A percentile compares a stretch with the other conserved stretches of the same genome.
Evolutionary conservation across 1,140 invertebrate genomes (phyloP).

Genomic region (Gonioctena quinquepunctata): DNA sequence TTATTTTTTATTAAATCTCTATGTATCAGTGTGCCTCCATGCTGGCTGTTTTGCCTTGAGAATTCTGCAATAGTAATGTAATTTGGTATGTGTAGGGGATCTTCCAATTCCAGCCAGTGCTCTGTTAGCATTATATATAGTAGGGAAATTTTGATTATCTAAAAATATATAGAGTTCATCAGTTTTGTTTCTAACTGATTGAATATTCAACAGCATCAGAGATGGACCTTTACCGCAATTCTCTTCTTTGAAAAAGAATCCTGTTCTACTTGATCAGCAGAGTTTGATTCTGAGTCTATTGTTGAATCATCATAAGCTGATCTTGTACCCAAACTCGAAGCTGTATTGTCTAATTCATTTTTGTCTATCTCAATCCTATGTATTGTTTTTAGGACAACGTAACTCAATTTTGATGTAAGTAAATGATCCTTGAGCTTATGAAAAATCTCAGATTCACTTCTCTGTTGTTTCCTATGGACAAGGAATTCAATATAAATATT

Average conservation of each 20-base stretch:
- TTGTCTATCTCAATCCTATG: neutral
- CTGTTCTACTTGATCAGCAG: neutral
- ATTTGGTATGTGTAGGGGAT: neutral
- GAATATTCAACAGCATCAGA: slow-evolving; percentile 6
- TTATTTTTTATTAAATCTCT: neutral
- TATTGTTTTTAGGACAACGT: slow-evolving; percentile 1
- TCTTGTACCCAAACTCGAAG: neutral
- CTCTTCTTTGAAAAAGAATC: neutral
- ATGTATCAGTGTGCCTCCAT: neutral
- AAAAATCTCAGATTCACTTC: neutral
- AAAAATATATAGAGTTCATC: slow-evolving; percentile 4
- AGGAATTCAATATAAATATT: neutral
- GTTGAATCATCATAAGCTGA: neutral
- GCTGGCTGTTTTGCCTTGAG: neutral
- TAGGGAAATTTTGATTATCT: neutral
- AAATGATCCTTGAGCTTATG: neutral
- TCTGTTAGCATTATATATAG: neutral
- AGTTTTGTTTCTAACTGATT: neutral
- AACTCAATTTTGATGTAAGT: neutral
- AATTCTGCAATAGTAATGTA: slow-evolving; percentile 1
- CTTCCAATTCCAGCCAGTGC: neutral
- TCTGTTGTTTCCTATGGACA: neutral
- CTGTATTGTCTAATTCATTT: neutral
- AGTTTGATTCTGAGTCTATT: neutral
- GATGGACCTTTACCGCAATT: neutral